Evolutionary conservation across 1,140 invertebrate species (phyloP), one percentile per base, ranked within the genome.

Genomic region (Artemia franciscana): DNA sequence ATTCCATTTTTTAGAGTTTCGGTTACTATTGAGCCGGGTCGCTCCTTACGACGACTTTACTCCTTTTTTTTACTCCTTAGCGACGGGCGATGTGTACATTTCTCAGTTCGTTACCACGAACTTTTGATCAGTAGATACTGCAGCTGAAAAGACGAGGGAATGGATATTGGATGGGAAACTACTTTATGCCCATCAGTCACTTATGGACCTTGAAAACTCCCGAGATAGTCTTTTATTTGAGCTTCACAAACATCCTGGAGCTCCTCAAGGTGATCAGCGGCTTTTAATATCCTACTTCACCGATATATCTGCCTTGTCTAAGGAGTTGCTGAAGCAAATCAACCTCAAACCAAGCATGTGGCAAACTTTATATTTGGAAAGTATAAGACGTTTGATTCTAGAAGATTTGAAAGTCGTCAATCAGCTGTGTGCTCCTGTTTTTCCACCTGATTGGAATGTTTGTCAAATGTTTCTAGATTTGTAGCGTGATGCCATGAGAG

Each of bases 141-240:
- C 88, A 75, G 88, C 98, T 2, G 84, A 88, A 62, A 92, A 91
- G 74, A 96, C 93, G 0, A 85, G 91, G 68, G 83, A 88, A 60
- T 86, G 87, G 76, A 97, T 98, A 64, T 85, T 84, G 66, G 92
- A 99, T 67, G 91, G 92, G 59, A 94, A 97, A 74, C 74, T 98
- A 9, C 73, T 98, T 0, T 85, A 91, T 73, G 91, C 94, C 9
- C 93, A 97, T 76, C 84, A 79, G 78, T 91, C 88, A 70, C 75
- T 98, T 24, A 86, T 89, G 70, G 93, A 98, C 73, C 77, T 98
- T 64, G 94, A 98, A 75, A 91, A 89, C 71, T 95, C 93, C 0
- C 76, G 94, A 63, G 93, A 98, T 75, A 93, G 97, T 75, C 75
- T 98, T 3, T 72, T 98, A 5, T 93, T 86, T 73, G 94, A 98